phyloP scores from a whole-genome alignment of 2,797 vertebrate species.

The Dryobates pubescens region DNA sequence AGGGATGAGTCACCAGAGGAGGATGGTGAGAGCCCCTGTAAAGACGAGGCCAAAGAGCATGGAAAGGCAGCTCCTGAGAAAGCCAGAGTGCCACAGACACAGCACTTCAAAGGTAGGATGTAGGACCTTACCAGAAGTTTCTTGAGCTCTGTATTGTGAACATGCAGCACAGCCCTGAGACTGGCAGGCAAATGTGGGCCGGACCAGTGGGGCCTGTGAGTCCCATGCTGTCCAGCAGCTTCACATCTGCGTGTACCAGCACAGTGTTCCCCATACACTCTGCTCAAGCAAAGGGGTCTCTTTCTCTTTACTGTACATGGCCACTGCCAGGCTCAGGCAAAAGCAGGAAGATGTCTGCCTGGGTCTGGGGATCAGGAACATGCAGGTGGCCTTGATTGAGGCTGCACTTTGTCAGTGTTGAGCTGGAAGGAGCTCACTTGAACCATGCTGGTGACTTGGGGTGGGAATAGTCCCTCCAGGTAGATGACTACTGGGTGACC shows the following conservation, averaged over 20 bases:
- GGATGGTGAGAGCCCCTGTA: neutral
- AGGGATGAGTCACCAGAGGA: neutral
- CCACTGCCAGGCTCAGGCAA: neutral
- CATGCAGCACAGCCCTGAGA: neutral
- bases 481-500: neutral
- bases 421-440: neutral
- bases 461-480: neutral
- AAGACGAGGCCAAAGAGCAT: slow-evolving; percentile 15
- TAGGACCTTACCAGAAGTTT: neutral
- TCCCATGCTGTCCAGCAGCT: neutral
- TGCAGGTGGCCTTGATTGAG: rapidly evolving
- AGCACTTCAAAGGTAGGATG: slow-evolving; percentile 80
- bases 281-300: rapidly evolving
- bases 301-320: rapidly evolving
- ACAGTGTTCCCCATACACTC: neutral
- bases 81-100: neutral
- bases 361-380: neutral
- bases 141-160: neutral
- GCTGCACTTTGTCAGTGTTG: neutral
- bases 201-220: neutral
- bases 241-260: neutral
- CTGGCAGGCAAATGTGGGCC: rapidly evolving
- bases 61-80: slow-evolving; percentile 11
- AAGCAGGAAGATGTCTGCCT: neutral
- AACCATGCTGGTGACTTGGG: neutral